phyloP scores from a whole-genome alignment of 1,140 invertebrate genomes.

The Macrosteles quadrilineatus region DNA sequence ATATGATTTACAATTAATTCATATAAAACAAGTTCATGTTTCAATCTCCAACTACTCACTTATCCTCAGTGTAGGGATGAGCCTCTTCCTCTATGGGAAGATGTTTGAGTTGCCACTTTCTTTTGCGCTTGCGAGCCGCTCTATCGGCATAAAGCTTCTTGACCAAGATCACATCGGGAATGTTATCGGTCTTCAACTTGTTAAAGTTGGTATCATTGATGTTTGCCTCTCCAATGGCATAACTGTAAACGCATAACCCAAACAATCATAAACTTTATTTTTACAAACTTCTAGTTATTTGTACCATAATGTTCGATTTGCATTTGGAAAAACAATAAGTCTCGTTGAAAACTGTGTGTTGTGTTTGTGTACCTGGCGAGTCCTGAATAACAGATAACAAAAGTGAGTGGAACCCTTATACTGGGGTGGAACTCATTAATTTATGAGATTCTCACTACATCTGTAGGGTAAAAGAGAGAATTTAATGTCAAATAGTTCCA shows the following conservation, averaged over 20 bases:
- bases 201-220: constrained; percentile 90
- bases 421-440: too few relatives aligned
- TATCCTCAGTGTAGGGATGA: constrained; percentile 60
- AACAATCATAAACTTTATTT: constrained; percentile 29
- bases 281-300: too few relatives aligned
- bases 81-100: constrained; percentile 68
- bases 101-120: constrained; percentile 94
- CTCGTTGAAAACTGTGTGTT: too few relatives aligned
- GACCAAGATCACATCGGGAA: constrained; percentile 92
- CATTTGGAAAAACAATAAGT: too few relatives aligned
- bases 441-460: too few relatives aligned
- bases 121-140: constrained; percentile 64
- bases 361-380: too few relatives aligned
- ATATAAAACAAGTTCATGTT: neutral
- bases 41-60: constrained; percentile 55
- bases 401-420: too few relatives aligned
- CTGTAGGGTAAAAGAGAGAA: too few relatives aligned
- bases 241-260: constrained; percentile 58
- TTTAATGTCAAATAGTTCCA: too few relatives aligned
- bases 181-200: constrained; percentile 65
- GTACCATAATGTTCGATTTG: too few relatives aligned
- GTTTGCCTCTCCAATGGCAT: constrained; percentile 86
- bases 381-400: too few relatives aligned
- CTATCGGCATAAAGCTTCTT: constrained; percentile 89
- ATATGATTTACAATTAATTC: too few relatives aligned